Conservation (phyloP, 2,113 vertebrate genomes). For the Lamprologus sp. region DNA sequence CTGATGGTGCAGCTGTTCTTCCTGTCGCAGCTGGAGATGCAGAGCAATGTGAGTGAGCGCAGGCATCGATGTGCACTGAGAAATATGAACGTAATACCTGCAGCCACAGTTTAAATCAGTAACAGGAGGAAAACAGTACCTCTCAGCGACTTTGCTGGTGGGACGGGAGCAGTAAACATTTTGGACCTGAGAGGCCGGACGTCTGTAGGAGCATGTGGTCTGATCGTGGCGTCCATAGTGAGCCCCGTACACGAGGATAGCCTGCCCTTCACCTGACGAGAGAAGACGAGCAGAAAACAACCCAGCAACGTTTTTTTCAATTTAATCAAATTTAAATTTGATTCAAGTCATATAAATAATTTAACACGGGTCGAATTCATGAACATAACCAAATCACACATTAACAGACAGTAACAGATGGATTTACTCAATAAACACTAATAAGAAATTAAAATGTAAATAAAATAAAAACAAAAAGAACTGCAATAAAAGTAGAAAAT, state of each 20-base stretch:
- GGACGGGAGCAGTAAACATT: neutral
- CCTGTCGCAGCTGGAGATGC: neutral
- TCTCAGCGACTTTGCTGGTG: neutral
- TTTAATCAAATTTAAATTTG: neutral
- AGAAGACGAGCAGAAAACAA: neutral
- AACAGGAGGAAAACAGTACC: neutral
- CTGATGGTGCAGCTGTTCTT: neutral
- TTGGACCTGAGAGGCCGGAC: neutral
- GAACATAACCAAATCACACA: neutral
- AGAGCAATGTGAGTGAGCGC: neutral
- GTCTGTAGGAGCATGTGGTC: neutral
- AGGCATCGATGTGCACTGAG: neutral
- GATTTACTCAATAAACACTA: neutral
- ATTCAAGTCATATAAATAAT: neutral
- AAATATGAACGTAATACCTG: neutral
- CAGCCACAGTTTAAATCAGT: neutral
- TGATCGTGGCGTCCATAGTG: slow-evolving; percentile 2
- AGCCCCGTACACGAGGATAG: neutral
- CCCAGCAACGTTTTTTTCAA: neutral
- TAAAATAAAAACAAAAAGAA: neutral
- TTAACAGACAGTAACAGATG: neutral
- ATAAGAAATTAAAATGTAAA: neutral
- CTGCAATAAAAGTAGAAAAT: neutral
- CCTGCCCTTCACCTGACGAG: neutral
- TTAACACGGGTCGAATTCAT: accelerated